These are phyloP conservation scores for Protonibea diacanthus DNA, from an alignment of 2,797 vertebrate species.

Conservation along the genomic window DNA sequence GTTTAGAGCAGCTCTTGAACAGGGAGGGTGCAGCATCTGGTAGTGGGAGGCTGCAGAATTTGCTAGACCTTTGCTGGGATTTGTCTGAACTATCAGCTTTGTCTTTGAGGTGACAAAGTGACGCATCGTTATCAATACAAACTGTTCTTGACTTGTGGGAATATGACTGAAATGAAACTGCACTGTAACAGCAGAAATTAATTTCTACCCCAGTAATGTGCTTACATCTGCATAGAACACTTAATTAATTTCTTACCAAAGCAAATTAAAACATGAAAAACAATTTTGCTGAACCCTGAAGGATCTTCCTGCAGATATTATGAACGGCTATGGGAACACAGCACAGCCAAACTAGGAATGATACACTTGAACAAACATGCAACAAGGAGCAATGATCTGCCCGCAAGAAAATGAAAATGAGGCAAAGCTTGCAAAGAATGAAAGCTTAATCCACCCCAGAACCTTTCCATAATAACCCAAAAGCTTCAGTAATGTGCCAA, in stretches of 20 bases:
- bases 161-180: slow-evolving; percentile 3
- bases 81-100: slow-evolving; percentile 27
- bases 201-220: slow-evolving; percentile 7
- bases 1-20: slow-evolving; percentile 71
- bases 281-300: slow-evolving; percentile 26
- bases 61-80: not conserved
- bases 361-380: slow-evolving; percentile 62
- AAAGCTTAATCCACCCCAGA: slow-evolving; percentile 13
- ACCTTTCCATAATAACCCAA: not conserved
- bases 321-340: slow-evolving; percentile 40
- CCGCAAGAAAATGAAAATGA: slow-evolving; percentile 48
- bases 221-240: not conserved
- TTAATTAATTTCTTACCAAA: slow-evolving; percentile 7
- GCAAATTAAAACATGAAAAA: slow-evolving; percentile 22
- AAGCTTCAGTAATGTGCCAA: not conserved
- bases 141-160: slow-evolving; percentile 6
- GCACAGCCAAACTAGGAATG: slow-evolving; percentile 60
- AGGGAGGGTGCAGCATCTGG: slow-evolving; percentile 22
- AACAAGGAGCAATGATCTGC: slow-evolving; percentile 45
- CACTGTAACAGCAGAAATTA: not conserved
- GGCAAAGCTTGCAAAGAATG: slow-evolving; percentile 40
- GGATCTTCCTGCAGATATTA: slow-evolving; percentile 36
- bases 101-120: slow-evolving; percentile 14
- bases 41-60: slow-evolving; percentile 12
- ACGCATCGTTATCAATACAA: not conserved